phyloP scores from a whole-genome alignment of 2,888 invertebrate genomes.

The Chironomus tentans region DNA sequence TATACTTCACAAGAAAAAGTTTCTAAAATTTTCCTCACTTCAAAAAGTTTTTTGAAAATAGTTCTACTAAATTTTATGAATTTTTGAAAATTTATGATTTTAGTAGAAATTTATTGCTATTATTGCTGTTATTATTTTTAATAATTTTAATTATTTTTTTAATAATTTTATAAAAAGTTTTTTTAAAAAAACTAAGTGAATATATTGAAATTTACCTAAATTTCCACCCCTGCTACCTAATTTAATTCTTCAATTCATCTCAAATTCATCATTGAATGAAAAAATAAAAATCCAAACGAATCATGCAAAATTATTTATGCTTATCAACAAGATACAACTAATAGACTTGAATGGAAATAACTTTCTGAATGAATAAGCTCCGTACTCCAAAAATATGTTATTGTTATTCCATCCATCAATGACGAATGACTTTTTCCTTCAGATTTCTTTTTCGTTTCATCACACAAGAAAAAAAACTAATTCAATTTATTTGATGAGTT shows the following conservation, averaged over 20 bases:
- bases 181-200: no score
- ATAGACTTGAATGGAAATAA: not conserved
- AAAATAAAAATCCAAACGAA: not conserved
- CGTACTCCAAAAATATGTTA: not conserved
- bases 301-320: slow-evolving; percentile 22
- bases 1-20: no score
- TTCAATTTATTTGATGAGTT: not conserved
- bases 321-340: not conserved
- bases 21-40: no score
- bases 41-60: no score
- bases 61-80: no score
- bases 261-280: not conserved
- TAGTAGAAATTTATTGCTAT: no score
- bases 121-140: no score
- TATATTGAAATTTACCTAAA: no score
- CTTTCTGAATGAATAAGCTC: not conserved
- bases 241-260: not conserved
- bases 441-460: not conserved
- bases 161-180: no score
- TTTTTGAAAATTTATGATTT: no score
- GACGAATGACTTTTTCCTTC: not conserved
- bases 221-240: not conserved
- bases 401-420: not conserved
- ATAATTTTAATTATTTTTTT: no score
- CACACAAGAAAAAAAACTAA: not conserved